Evolutionary conservation across 1,140 invertebrate species (phyloP).

Genomic region (Dinoponera quadriceps): DNA sequence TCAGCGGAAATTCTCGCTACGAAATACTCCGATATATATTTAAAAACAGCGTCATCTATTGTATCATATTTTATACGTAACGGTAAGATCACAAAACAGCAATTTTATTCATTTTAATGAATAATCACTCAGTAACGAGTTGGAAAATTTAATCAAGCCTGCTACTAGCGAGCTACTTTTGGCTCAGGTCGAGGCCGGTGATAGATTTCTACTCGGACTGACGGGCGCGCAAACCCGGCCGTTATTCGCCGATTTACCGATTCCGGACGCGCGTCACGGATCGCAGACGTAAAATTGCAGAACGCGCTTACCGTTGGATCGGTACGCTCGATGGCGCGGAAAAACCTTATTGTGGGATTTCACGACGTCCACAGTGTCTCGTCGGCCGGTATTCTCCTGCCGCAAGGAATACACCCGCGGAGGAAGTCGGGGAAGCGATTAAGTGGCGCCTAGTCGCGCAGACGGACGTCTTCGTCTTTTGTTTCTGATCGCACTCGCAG

Average conservation of each 20-base stretch:
- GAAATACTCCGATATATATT: too few relatives aligned
- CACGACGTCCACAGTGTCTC: not conserved
- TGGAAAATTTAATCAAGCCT: too few relatives aligned
- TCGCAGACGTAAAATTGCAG: slow-evolving; percentile 48
- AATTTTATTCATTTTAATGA: too few relatives aligned
- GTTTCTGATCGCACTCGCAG: slow-evolving; percentile 49
- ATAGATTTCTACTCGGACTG: too few relatives aligned
- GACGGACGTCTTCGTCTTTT: slow-evolving; percentile 7
- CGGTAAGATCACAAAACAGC: too few relatives aligned
- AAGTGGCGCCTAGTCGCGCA: not conserved
- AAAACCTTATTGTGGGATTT: slow-evolving; percentile 32
- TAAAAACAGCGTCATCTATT: too few relatives aligned
- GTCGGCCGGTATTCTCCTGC: not conserved
- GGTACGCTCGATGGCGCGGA: slow-evolving; percentile 25
- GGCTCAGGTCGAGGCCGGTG: too few relatives aligned
- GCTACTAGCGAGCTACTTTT: too few relatives aligned
- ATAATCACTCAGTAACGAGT: too few relatives aligned
- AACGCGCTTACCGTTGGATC: slow-evolving; percentile 20
- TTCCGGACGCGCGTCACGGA: slow-evolving; percentile 24
- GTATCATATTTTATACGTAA: too few relatives aligned
- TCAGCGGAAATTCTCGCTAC: too few relatives aligned
- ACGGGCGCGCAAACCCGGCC: not conserved
- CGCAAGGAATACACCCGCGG: not conserved
- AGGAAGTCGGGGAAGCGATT: not conserved
- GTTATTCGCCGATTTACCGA: slow-evolving; percentile 21